Evolutionary conservation across 2,113 vertebrate species (phyloP), one percentile per base, ranked within the genome.

Genomic region (Pluvianellus socialis): DNA sequence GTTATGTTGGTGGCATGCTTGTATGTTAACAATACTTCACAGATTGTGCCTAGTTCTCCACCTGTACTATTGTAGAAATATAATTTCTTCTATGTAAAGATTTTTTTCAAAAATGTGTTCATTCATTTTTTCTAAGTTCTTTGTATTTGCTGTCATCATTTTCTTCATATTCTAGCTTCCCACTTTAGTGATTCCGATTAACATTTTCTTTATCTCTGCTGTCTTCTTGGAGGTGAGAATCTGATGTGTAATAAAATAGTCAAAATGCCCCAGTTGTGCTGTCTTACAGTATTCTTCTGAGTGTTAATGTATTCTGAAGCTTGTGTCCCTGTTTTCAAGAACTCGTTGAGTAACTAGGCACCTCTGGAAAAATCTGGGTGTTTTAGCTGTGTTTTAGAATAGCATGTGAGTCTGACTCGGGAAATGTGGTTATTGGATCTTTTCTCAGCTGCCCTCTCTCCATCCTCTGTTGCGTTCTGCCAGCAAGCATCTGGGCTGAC

Each of bases 371-470:
- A 44, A 42, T 10, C 4, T 23, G 22, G 9, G 17, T 22, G 27
- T 6, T 52, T 4, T 75, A 33, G 10, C 44, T 38, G 47, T 65
- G 14, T 53, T 71, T 70, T 18, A 49, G 62, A 23, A 6, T 5
- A 27, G 14, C 21, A 14, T 0, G 3, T 13, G 44, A 32, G 61
- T 44, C 44, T 79, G 70, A 16, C 40, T 62, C 1, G 35, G 62
- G 62, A 53, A 49, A 3, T 4, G 16, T 1, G 0, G 33, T 40
- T 38, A 3, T 16, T 1, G 1, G 58, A 5, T 22, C 58, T 63
- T 47, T 42, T 30, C n/a, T 74, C 52, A 38, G 62, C 71, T 63
- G 26, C 17, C 22, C 27, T 38, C 13, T 13, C 22, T 53, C 24
- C 26, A 3, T 33, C 42, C 32, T 44, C 24, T 38, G 12, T 10